Percentiles rank a stretch among this genome's conserved stretches.
These are phyloP conservation scores for Solenodon paradoxus DNA, from an alignment of 2,113 vertebrate species.

Conservation along the genomic window DNA sequence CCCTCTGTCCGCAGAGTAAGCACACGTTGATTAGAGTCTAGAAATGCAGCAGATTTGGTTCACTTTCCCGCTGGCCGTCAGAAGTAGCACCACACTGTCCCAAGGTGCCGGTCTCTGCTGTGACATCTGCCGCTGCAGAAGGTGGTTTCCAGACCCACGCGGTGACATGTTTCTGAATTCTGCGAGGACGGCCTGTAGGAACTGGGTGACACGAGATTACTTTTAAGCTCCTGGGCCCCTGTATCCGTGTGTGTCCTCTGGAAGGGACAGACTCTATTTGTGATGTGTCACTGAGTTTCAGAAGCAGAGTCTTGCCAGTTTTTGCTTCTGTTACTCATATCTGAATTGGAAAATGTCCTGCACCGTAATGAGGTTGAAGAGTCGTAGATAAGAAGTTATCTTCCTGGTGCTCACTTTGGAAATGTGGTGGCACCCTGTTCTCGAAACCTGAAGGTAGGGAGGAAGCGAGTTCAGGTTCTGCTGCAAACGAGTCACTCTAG, in stretches of 20 bases:
- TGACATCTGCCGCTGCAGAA: too few relatives aligned
- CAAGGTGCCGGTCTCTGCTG: too few relatives aligned
- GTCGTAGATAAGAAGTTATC: background rate
- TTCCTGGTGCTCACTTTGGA: background rate
- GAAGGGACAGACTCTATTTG: conserved; percentile 35
- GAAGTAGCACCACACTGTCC: too few relatives aligned
- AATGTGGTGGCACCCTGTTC: background rate
- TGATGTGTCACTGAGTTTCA: conserved; percentile 21
- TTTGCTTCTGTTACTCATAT: conserved; percentile 17
- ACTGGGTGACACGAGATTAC: background rate
- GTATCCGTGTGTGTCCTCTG: conserved; percentile 11
- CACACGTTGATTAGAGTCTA: background rate
- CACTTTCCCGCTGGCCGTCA: too few relatives aligned
- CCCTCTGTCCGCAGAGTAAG: background rate
- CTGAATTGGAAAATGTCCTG: conserved; percentile 41
- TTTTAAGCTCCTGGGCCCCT: conserved; percentile 9
- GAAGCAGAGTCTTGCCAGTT: conserved; percentile 7
- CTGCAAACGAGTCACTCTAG: too few relatives aligned
- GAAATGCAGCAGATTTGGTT: too few relatives aligned
- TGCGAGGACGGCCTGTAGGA: background rate
- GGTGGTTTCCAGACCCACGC: too few relatives aligned
- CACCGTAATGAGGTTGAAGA: background rate
- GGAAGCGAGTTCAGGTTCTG: too few relatives aligned
- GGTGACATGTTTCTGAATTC: too few relatives aligned
- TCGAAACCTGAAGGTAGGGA: conserved; percentile 16